Percentiles rank a stretch among this genome's conserved stretches.
phyloP scores from a whole-genome alignment of 2,113 vertebrate species.

The Ceyx margarethae region DNA sequence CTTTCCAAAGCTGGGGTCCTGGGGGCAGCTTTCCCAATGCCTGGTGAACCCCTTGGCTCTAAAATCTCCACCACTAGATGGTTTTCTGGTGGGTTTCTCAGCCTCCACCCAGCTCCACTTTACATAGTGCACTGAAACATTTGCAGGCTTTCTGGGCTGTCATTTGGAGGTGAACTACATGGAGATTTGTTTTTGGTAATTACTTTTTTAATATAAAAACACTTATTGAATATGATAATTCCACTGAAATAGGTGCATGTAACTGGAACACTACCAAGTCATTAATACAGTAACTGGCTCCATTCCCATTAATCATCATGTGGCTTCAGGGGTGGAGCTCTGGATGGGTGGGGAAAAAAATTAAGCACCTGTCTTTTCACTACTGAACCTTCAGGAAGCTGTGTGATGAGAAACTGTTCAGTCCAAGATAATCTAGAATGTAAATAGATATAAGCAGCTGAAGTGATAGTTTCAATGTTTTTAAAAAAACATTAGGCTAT shows the following conservation, averaged over 20 bases:
- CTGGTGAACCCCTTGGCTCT: not conserved
- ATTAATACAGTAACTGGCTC: not conserved
- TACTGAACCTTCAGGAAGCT: not conserved
- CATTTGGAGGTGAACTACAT: not conserved
- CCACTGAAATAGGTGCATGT: not conserved
- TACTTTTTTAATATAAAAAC: not conserved
- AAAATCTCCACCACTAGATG: not conserved
- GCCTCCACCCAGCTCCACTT: not conserved
- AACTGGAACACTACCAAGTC: not conserved
- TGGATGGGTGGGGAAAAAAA: not conserved
- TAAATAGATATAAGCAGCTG: not conserved
- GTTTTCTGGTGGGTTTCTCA: not conserved
- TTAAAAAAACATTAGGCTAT: rapidly evolving
- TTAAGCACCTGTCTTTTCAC: not conserved
- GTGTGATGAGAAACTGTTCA: not conserved
- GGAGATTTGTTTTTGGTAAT: not conserved
- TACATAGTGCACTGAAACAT: not conserved
- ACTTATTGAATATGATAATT: not conserved
- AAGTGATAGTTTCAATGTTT: not conserved
- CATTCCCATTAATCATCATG: not conserved
- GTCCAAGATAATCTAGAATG: not conserved
- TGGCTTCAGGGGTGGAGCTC: not conserved
- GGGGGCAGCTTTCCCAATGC: not conserved
- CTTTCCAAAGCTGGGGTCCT: not conserved
- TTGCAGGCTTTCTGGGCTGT: not conserved